Evolutionary conservation across 1,140 invertebrate species (phyloP).

Genomic region (Sweltsa coloradensis): DNA sequence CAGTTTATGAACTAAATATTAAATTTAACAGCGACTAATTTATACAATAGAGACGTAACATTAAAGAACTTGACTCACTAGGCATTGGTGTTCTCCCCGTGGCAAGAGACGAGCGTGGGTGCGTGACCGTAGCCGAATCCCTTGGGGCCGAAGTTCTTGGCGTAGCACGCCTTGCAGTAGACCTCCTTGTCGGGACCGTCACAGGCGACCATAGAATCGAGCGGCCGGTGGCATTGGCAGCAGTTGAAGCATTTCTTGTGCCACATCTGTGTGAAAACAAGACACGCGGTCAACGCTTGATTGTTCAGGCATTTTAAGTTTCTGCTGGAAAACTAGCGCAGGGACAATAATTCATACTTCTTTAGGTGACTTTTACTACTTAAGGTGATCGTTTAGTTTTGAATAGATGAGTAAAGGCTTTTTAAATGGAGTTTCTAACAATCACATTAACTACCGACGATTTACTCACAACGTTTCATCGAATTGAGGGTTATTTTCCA

Average conservation of each 20-base stretch:
- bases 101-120: constrained; percentile 67
- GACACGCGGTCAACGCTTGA: too few species aligned
- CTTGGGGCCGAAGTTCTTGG: constrained; percentile 80
- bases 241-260: constrained; percentile 92
- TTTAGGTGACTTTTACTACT: too few species aligned
- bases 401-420: too few species aligned
- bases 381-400: too few species aligned
- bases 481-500: too few species aligned
- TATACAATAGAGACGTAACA: neutral
- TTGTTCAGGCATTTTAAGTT: too few species aligned
- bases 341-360: too few species aligned
- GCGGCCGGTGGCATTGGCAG: constrained; percentile 78
- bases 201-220: constrained; percentile 85
- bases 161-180: constrained; percentile 79
- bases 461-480: too few species aligned
- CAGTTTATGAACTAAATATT: neutral
- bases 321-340: too few species aligned
- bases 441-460: too few species aligned
- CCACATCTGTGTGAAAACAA: constrained; percentile 65
- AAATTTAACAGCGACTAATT: too few species aligned
- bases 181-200: constrained; percentile 82
- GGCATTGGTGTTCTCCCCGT: constrained; percentile 53
- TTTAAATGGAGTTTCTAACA: too few species aligned
- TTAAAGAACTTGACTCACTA: constrained; percentile 51
- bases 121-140: constrained; percentile 80